Base-by-base conservation (phyloP, 2,888 invertebrate genomes). In the Orthosia gothica region DNA sequence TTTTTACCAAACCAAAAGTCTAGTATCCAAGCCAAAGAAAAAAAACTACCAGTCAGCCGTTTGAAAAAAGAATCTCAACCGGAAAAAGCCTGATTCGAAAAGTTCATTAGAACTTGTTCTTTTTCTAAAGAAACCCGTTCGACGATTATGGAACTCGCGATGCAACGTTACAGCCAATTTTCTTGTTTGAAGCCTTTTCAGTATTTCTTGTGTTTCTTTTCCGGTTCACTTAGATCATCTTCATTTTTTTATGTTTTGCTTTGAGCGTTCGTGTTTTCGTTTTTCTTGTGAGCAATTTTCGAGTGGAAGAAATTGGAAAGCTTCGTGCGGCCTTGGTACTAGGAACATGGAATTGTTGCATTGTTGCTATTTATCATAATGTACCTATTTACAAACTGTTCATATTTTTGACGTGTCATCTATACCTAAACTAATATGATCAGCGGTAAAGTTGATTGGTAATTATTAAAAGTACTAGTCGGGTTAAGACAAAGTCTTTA, bases 1-100 rank as follows among this genome's bases (percentile, higher is more conserved):
- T 54, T 67, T 73, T 55, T 58, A 32, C 16, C 16, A 40, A 58
- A 59, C 13, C 7, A 55, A 63, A 73, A 66, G 16, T 18, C 26
- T 18, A 9, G 18, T 18, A 50, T 40, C 23, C 23, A 20, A 49
- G 2, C 40, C 7, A 69, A 63, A 58, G 16, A 52, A 7, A 57
- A 74, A 74, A 73, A 70, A 52, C 65, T 26, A 61, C 76, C 62
- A 58, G 59, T 74, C 70, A 67, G 70, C 74, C 78, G 66, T 70
- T 82, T 83, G 78, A 85, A 88, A 82, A 88, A 82, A 79, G 85
- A 82, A 81, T 72, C 58, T 65, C 71, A 73, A 79, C 77, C 78
- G 77, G 76, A 86, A 88, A 87, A 84, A 85, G 85, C 84, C 86
- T 90, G 88, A 89, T 90, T 89, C 83, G 88, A 87, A 90, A 91